These are phyloP conservation scores for Drosophila ezoana DNA, from an alignment of 2,888 invertebrate genomes.

Conservation along the genomic window DNA sequence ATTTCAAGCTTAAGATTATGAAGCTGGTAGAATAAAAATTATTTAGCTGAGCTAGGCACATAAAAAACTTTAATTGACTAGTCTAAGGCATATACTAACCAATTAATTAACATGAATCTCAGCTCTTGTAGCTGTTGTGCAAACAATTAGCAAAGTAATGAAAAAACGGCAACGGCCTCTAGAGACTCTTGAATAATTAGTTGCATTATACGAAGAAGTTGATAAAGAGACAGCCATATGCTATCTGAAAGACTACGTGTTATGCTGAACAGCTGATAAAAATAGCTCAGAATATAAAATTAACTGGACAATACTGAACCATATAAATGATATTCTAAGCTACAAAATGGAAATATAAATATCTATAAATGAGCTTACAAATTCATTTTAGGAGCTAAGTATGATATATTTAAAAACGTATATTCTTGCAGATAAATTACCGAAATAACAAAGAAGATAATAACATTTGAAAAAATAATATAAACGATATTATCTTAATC, in stretches of 20 bases:
- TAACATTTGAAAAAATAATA: too few relatives aligned
- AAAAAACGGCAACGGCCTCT: constrained; percentile 3
- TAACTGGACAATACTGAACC: constrained; percentile 25
- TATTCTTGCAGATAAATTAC: too few relatives aligned
- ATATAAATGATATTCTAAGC: constrained; percentile 14
- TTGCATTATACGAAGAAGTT: constrained; percentile 29
- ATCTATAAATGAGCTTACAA: constrained; percentile 9
- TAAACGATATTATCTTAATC: background rate
- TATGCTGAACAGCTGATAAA: constrained; percentile 19
- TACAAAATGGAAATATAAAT: background rate
- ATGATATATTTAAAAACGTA: too few relatives aligned
- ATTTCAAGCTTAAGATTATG: constrained; percentile 43
- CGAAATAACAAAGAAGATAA: too few relatives aligned
- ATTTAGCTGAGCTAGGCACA: constrained; percentile 3
- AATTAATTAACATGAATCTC: constrained; percentile 21
- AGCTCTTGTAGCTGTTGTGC: background rate
- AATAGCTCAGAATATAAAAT: constrained; percentile 25
- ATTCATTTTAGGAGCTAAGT: background rate
- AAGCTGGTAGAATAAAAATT: constrained; percentile 2
- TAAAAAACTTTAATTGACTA: constrained; percentile 16
- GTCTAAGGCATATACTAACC: constrained; percentile 16
- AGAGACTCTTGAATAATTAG: constrained; percentile 32
- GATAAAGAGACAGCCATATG: constrained; percentile 15
- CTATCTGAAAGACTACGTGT: constrained; percentile 1
- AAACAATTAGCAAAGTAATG: constrained; percentile 14